Evolutionary conservation across 2,797 vertebrate genomes (phyloP).

Genomic region (Siniperca obscura): DNA sequence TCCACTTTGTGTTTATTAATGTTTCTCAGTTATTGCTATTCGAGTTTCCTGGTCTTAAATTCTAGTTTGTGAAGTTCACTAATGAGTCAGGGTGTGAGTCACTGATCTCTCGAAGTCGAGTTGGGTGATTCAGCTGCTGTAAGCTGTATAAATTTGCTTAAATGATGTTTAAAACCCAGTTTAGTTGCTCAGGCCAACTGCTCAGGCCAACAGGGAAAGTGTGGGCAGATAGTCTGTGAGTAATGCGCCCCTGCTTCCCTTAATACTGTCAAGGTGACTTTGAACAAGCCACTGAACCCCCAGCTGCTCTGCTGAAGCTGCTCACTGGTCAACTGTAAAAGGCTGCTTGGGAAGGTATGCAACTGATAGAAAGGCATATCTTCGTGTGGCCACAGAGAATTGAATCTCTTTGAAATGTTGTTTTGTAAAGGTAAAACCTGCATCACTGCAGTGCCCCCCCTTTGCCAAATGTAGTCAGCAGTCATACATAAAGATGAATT

Average conservation of each 20-base stretch:
- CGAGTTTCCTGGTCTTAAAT: constrained; percentile 1
- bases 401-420: constrained; percentile 37
- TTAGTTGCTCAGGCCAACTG: constrained; percentile 49
- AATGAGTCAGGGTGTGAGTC: constrained; percentile 49
- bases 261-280: constrained; percentile 67
- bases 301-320: constrained; percentile 34
- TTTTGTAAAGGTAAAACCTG: constrained; percentile 9
- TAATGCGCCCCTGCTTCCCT: constrained; percentile 46
- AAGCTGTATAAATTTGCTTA: constrained; percentile 53
- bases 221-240: constrained; percentile 49
- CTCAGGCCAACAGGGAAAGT: constrained; percentile 29
- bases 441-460: neutral
- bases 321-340: constrained; percentile 36
- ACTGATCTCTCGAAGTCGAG: constrained; percentile 15
- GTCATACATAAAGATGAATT: constrained; percentile 30
- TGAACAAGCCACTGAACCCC: constrained; percentile 39
- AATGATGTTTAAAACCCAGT: constrained; percentile 42
- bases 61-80: constrained; percentile 12
- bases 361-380: constrained; percentile 32
- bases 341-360: constrained; percentile 16
- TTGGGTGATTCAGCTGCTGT: constrained; percentile 48
- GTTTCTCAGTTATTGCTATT: neutral
- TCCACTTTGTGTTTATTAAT: neutral
- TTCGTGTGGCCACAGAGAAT: constrained; percentile 9
- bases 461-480: neutral